Percentiles rank a stretch among this genome's conserved stretches.
phyloP scores from a whole-genome alignment of 2,888 invertebrate species.

The Meloe dianella region DNA sequence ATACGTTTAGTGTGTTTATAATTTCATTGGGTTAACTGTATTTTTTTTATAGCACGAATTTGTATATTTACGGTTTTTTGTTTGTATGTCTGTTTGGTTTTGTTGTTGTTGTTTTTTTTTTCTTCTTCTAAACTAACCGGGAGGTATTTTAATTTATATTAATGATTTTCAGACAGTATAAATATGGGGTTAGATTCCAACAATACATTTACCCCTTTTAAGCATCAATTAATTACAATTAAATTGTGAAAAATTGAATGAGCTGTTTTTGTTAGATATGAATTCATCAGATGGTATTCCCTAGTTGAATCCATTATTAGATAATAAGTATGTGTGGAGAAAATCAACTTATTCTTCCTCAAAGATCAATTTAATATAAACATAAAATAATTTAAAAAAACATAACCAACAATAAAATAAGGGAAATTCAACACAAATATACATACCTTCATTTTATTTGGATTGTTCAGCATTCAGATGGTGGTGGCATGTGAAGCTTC shows the following conservation, averaged over 20 bases:
- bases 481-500: not conserved
- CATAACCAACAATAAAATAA: not conserved
- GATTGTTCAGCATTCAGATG: not conserved
- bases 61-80: no score
- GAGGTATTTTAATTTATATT: not conserved
- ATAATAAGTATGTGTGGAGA: no score
- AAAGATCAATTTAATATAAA: no score
- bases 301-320: not conserved
- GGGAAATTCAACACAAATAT: not conserved
- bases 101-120: no score
- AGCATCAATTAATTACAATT: not conserved
- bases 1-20: not conserved
- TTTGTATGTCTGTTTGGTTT: no score
- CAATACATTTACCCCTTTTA: not conserved
- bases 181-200: not conserved
- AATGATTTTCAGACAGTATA: not conserved
- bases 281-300: not conserved
- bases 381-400: no score
- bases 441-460: slow-evolving; percentile 3
- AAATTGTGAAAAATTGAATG: not conserved
- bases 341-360: no score
- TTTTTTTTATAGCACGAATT: not conserved
- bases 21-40: no score
- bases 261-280: not conserved
- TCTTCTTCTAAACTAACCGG: not conserved